A percentile compares a stretch with the other conserved stretches of the same genome.
phyloP scores from a whole-genome alignment of 2,113 vertebrate genomes.

The Rissa tridactyla region DNA sequence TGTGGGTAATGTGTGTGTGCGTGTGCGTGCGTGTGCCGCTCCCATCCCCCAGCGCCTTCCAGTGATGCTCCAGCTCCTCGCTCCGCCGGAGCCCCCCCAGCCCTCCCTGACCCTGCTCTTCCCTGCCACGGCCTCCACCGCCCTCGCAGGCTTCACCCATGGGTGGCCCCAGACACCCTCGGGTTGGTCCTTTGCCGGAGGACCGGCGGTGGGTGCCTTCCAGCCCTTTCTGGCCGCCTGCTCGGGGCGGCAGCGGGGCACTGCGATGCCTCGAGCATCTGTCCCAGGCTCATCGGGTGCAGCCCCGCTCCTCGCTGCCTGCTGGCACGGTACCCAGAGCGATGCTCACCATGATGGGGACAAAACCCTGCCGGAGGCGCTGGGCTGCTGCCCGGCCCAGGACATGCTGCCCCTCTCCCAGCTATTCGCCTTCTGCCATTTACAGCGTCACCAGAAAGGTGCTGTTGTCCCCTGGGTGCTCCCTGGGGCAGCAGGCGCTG shows the following conservation, averaged over 20 bases:
- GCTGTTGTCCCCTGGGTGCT: not conserved
- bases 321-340: fast-evolving
- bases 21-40: conserved; percentile 2
- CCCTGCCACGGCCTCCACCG: fast-evolving
- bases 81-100: not conserved
- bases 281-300: fast-evolving
- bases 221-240: not conserved
- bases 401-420: not conserved
- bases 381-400: fast-evolving
- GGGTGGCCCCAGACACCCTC: not conserved
- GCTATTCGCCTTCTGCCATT: not conserved
- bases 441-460: not conserved
- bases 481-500: fast-evolving
- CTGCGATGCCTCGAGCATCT: fast-evolving
- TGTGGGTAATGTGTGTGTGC: conserved; percentile 48
- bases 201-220: fast-evolving
- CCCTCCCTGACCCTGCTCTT: not conserved
- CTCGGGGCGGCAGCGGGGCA: fast-evolving
- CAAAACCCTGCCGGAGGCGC: fast-evolving
- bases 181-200: not conserved
- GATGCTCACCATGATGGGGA: not conserved
- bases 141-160: not conserved
- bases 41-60: conserved; percentile 25
- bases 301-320: not conserved
- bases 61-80: not conserved